Conservation (phyloP, 2,113 vertebrate species). For the Crotalus viridis region DNA sequence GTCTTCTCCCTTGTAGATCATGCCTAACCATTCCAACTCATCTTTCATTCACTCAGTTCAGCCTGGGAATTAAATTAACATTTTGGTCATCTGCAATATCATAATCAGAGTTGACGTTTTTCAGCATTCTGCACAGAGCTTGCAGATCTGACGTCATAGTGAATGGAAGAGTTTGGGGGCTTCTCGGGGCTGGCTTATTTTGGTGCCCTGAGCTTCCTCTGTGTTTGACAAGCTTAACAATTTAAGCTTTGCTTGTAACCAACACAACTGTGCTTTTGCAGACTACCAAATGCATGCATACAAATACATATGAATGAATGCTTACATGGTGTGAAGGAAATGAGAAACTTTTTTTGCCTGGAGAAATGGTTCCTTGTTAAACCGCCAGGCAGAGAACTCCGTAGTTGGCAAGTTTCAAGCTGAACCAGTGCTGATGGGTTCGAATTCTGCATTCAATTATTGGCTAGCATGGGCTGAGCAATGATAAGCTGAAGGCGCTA, state of each 20-base stretch:
- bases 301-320: background rate
- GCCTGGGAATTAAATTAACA: background rate
- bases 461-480: background rate
- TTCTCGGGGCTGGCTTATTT: background rate
- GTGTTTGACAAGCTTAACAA: background rate
- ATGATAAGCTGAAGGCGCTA: background rate
- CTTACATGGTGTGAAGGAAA: background rate
- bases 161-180: background rate
- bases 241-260: background rate
- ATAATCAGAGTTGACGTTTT: background rate
- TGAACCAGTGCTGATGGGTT: background rate
- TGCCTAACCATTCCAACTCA: background rate
- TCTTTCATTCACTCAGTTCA: background rate
- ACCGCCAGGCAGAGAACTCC: background rate
- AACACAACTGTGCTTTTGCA: background rate
- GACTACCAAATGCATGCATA: background rate
- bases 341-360: background rate
- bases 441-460: background rate
- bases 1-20: background rate
- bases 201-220: background rate
- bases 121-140: background rate
- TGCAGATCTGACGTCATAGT: background rate
- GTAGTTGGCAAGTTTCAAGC: background rate
- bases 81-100: background rate
- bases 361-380: background rate